Conservation (phyloP, 2,888 invertebrate species). For the Sinhomidia bicolor region DNA sequence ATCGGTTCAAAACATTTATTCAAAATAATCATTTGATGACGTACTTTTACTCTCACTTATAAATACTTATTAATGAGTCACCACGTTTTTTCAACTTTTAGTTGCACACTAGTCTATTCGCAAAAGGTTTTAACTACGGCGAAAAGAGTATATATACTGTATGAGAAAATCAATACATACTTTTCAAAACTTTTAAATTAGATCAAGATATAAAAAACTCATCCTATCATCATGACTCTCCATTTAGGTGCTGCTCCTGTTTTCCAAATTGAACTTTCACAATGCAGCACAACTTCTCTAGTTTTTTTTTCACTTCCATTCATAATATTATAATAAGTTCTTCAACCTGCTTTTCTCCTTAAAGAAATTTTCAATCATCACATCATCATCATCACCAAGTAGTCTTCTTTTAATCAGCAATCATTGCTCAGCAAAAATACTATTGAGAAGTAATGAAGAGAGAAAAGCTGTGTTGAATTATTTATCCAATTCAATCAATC, state of each 20-base stretch:
- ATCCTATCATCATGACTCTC: background rate
- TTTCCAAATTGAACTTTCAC: background rate
- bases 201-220: background rate
- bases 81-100: too few relatives aligned
- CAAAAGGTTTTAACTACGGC: too few relatives aligned
- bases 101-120: too few relatives aligned
- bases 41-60: too few relatives aligned
- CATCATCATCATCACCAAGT: too few relatives aligned
- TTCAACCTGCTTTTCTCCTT: background rate
- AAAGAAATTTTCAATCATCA: background rate
- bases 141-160: too few relatives aligned
- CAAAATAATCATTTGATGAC: too few relatives aligned
- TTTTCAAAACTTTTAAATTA: too few relatives aligned
- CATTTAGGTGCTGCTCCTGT: background rate
- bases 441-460: background rate
- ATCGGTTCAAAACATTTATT: too few relatives aligned
- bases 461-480: conserved; percentile 21
- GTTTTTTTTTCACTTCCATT: background rate
- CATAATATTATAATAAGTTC: background rate
- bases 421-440: conserved; percentile 37
- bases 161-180: too few relatives aligned
- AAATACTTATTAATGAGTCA: too few relatives aligned
- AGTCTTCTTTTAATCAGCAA: conserved; percentile 14
- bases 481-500: conserved; percentile 5
- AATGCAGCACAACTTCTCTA: background rate